Evolutionary conservation across 2,113 vertebrate genomes (phyloP).

Genomic region (Triplophysa dalaica): DNA sequence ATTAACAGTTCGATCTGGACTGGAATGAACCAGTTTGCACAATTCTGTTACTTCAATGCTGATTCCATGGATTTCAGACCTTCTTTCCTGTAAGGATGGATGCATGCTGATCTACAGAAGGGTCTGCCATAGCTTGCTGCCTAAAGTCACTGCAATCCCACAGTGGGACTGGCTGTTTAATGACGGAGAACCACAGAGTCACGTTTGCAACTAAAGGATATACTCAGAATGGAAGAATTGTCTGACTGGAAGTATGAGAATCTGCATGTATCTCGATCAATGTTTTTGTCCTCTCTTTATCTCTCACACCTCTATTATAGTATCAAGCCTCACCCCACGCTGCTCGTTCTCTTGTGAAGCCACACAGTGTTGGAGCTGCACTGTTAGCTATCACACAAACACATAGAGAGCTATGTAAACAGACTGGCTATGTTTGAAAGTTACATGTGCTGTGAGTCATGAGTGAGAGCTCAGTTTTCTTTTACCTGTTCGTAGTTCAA

Average conservation of each 20-base stretch:
- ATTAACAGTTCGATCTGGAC: slow-evolving; percentile 7
- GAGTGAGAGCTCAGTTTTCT: not conserved
- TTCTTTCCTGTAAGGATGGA: not conserved
- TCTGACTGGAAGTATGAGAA: not conserved
- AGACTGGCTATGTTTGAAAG: not conserved
- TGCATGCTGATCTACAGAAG: not conserved
- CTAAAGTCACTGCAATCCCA: not conserved
- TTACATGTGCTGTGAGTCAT: not conserved
- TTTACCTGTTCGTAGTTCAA: slow-evolving; percentile 98
- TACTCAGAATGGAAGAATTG: not conserved
- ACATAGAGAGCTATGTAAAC: slow-evolving; percentile 6
- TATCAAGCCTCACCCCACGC: not conserved
- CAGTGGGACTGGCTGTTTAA: slow-evolving; percentile 9
- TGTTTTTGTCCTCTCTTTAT: not conserved
- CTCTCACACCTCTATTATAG: not conserved
- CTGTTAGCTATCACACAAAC: not conserved
- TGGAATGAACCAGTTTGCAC: slow-evolving; percentile 6
- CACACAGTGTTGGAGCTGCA: not conserved
- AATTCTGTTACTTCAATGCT: slow-evolving; percentile 15
- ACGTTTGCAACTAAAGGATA: not conserved
- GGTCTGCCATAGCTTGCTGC: not conserved
- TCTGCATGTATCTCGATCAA: not conserved
- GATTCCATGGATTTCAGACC: not conserved
- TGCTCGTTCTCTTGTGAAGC: not conserved
- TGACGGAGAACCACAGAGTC: slow-evolving; percentile 1